These are phyloP conservation scores for Drosophila saltans DNA, from an alignment of 1,140 invertebrate species.

Conservation along the genomic window DNA sequence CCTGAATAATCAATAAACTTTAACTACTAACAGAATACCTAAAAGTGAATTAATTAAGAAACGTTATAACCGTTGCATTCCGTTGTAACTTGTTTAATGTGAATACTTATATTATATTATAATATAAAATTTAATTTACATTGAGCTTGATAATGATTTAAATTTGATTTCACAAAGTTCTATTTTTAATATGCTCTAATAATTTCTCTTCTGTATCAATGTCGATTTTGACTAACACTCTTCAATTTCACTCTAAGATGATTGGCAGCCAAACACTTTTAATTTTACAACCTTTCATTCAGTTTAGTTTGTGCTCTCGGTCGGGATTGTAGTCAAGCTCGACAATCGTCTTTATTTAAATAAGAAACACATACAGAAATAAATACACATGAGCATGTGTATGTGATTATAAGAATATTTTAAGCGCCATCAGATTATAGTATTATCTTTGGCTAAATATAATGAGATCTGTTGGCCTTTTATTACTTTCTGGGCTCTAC, in stretches of 20 bases:
- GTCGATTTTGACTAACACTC: conserved; percentile 9
- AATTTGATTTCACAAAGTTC: too few species aligned
- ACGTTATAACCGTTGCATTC: too few species aligned
- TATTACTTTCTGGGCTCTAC: conserved; percentile 20
- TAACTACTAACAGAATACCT: too few species aligned
- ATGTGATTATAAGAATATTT: neutral
- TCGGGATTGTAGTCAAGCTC: conserved; percentile 22
- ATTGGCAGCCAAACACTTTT: conserved; percentile 11
- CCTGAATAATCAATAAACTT: too few species aligned
- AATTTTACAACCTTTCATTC: conserved; percentile 18
- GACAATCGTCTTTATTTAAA: conserved; percentile 13
- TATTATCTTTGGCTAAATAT: neutral
- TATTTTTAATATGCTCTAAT: neutral
- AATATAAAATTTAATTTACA: too few species aligned
- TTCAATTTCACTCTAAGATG: conserved; percentile 36
- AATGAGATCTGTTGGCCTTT: conserved; percentile 26
- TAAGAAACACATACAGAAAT: conserved; percentile 14
- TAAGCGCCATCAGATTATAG: neutral
- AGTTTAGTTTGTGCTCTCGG: conserved; percentile 46
- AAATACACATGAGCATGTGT: neutral
- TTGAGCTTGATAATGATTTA: too few species aligned
- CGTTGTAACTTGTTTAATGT: too few species aligned
- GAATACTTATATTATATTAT: too few species aligned
- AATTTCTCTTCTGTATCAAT: neutral
- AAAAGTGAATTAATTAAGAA: too few species aligned